Evolutionary conservation across 2,113 vertebrate species (phyloP), one percentile per base, ranked within the genome.

Genomic region (Casuarius casuarius): DNA sequence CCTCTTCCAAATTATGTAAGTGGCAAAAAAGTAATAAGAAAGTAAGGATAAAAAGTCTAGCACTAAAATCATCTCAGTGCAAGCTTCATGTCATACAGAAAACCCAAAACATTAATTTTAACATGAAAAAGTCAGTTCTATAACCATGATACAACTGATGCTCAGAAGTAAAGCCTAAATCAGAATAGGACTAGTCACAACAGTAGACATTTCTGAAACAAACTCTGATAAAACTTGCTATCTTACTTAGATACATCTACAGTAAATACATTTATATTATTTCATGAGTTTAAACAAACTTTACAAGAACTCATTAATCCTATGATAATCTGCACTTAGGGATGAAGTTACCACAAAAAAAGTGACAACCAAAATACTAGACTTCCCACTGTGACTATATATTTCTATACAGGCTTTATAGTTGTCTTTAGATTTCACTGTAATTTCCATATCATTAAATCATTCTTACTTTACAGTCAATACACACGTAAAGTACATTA

Each of bases 361-460:
- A 0, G 1, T 19, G 12, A 58, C 48, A 94, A 35, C 5, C 18
- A 74, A 61, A 31, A 44, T 58, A 40, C 44, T 49, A 74, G 23
- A 85, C 77, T 83, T 84, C 23, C 51, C 12, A 62, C 7, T 0
- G 0, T 25, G 28, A 49, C 25, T 71, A 7, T 5, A 2, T 67
- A 67, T 80, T 51, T 85, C 40, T 67, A n/a, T 22, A 73, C 4
- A 62, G 20, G 1, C 49, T 76, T 90, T 72, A 65, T 38, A 52
- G 19, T 65, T 85, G n/a, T 18, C 79, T 61, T 51, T 29, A 65
- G 8, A 86, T 80, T 84, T 89, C 62, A 87, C 33, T 62, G 22
- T 28, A 38, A 26, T 66, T 84, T 89, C 75, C 29, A 13, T 58
- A 56, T 42, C 1, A n/a, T 63, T 29, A 76, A 11, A 40, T 70